A percentile compares a stretch with the other conserved stretches of the same genome.
Evolutionary conservation across 1,140 invertebrate species (phyloP).

Genomic region (Heliconius eleuchia): DNA sequence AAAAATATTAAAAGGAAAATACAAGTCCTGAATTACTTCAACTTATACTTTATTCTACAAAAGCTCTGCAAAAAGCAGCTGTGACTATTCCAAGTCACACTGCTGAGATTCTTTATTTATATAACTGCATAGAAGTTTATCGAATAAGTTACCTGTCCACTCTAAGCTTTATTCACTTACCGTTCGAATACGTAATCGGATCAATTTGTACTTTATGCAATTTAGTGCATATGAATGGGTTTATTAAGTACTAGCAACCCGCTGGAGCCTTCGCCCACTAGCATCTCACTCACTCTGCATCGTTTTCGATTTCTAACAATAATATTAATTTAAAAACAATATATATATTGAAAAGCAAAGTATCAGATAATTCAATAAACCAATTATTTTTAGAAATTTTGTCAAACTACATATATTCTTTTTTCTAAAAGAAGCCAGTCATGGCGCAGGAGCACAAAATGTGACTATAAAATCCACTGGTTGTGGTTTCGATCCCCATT

Average conservation of each 20-base stretch:
- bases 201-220: neutral
- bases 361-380: no score
- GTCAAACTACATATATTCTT: no score
- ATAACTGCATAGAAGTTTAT: neutral
- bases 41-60: neutral
- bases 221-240: neutral
- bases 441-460: no score
- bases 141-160: slow-evolving; percentile 1
- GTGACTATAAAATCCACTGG: no score
- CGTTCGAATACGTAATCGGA: neutral
- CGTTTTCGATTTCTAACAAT: no score
- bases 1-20: neutral
- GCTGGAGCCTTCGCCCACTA: no score
- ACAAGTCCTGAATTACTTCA: neutral
- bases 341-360: no score
- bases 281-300: no score
- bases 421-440: no score
- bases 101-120: neutral
- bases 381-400: no score
- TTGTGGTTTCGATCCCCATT: no score
- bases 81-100: neutral
- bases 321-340: no score
- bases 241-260: neutral
- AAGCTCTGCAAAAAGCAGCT: neutral
- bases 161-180: neutral